Evolutionary conservation across 2,888 invertebrate genomes (phyloP).

Genomic region (Plutella xylostella): DNA sequence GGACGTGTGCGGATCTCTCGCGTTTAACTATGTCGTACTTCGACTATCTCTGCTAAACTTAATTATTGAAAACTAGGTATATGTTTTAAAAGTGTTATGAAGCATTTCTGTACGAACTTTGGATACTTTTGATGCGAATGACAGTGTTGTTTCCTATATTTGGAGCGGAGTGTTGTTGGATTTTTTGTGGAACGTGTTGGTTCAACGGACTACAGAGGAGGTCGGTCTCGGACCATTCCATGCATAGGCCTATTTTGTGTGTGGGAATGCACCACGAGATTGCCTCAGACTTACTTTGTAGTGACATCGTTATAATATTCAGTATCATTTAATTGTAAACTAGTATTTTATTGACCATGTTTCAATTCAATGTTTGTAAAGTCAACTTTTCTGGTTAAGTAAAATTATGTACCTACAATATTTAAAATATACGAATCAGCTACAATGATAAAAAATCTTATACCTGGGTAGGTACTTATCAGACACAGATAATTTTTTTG

Average conservation of each 20-base stretch:
- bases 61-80: conserved; percentile 23
- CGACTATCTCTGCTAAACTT: conserved; percentile 49
- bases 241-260: conserved; percentile 45
- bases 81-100: too few relatives aligned
- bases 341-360: too few relatives aligned
- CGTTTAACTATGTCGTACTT: conserved; percentile 54
- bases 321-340: too few relatives aligned
- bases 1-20: conserved; percentile 38
- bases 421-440: too few relatives aligned
- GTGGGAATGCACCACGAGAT: conserved; percentile 26
- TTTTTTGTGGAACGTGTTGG: conserved; percentile 67
- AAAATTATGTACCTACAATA: too few relatives aligned
- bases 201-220: conserved; percentile 66
- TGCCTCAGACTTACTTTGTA: conserved; percentile 38
- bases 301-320: too few relatives aligned
- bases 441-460: too few relatives aligned
- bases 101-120: too few relatives aligned
- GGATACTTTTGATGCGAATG: conserved; percentile 4
- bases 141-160: not conserved
- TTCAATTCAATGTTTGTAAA: too few relatives aligned
- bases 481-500: too few relatives aligned
- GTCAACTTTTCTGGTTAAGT: too few relatives aligned
- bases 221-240: conserved; percentile 58
- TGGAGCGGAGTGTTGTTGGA: conserved; percentile 32
- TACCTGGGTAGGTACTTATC: too few relatives aligned